Conservation (phyloP, 2,113 vertebrate species). For the Zingel zingel region DNA sequence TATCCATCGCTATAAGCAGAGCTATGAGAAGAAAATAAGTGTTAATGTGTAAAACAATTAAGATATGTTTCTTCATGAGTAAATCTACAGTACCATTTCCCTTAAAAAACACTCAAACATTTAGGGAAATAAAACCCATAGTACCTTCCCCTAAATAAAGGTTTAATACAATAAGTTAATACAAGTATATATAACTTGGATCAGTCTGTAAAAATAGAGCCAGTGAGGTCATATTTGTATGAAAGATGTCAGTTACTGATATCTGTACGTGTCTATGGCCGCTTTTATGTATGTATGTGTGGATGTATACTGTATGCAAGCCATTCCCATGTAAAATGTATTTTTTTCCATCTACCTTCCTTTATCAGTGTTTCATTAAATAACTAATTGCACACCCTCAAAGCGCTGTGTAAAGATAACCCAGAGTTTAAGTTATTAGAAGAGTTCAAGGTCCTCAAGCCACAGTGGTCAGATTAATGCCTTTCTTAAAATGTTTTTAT, state of each 20-base stretch:
- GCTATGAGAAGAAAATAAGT: neutral
- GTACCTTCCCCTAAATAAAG: neutral
- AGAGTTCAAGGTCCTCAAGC: neutral
- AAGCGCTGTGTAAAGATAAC: neutral
- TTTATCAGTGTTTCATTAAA: neutral
- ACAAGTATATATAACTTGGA: neutral
- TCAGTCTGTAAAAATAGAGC: neutral
- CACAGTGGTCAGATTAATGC: constrained; percentile 36
- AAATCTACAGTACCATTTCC: constrained; percentile 11
- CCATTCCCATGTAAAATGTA: neutral
- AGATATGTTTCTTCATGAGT: neutral
- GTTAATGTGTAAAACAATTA: neutral
- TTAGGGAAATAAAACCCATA: neutral
- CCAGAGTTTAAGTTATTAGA: neutral
- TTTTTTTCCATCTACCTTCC: neutral
- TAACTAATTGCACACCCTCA: neutral
- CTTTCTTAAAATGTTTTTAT: constrained; percentile 47
- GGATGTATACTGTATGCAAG: neutral
- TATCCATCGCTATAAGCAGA: neutral
- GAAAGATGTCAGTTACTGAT: constrained; percentile 1
- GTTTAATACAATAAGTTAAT: neutral
- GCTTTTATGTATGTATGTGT: neutral
- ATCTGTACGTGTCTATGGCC: neutral
- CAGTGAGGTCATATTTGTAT: neutral
- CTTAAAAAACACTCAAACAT: constrained; percentile 5